phyloP scores from a whole-genome alignment of 2,888 invertebrate species.

The Tetragonula carbonaria region DNA sequence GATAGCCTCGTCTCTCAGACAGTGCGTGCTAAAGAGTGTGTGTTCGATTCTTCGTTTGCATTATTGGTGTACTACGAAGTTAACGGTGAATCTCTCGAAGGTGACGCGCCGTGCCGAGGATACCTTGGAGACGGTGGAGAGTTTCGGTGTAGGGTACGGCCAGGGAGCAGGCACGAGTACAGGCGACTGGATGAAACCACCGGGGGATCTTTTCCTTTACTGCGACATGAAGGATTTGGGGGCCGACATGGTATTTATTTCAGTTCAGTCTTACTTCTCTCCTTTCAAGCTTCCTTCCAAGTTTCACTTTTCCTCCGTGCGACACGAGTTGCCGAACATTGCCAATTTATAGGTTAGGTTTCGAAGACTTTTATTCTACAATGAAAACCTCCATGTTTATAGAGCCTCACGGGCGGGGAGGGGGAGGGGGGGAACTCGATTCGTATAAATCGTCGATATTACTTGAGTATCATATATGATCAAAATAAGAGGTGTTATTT shows the following conservation, averaged over 20 bases:
- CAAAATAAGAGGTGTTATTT: neutral
- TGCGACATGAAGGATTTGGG: conserved; percentile 92
- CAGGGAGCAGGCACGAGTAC: conserved; percentile 80
- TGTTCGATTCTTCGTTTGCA: conserved; percentile 58
- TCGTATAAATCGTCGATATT: neutral
- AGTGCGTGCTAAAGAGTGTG: conserved; percentile 59
- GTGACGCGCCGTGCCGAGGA: conserved; percentile 76
- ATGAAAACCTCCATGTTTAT: conserved; percentile 53
- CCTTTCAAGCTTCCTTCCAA: neutral
- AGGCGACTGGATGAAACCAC: conserved; percentile 87
- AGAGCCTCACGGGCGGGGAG: neutral
- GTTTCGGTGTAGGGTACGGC: conserved; percentile 81
- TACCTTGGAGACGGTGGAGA: conserved; percentile 83
- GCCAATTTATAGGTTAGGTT: conserved; percentile 49
- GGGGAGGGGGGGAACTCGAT: neutral
- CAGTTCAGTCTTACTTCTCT: neutral
- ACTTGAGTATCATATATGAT: neutral
- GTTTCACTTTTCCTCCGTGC: neutral
- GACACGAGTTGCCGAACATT: neutral
- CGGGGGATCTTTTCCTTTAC: conserved; percentile 89
- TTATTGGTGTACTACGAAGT: conserved; percentile 68
- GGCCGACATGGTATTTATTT: conserved; percentile 89
- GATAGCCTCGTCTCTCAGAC: conserved; percentile 41
- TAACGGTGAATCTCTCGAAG: conserved; percentile 79
- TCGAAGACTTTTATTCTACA: conserved; percentile 15